Evolutionary conservation across 2,797 vertebrate species (phyloP).

Genomic region (Notamacropus eugenii): DNA sequence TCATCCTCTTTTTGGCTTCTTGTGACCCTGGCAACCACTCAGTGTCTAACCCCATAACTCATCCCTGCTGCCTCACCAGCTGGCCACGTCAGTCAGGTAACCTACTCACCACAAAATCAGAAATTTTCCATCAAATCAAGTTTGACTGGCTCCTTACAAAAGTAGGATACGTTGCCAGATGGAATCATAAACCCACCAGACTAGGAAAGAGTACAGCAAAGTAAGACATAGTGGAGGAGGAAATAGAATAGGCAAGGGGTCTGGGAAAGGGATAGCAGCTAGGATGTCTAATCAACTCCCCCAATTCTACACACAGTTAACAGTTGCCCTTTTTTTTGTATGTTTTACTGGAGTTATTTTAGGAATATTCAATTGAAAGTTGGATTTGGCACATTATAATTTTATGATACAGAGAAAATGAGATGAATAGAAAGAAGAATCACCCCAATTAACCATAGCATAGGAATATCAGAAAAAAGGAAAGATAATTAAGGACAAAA

Average conservation of each 20-base stretch:
- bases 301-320: not conserved
- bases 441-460: not conserved
- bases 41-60: not conserved
- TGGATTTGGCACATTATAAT: conserved; percentile 6
- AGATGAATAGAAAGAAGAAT: conserved; percentile 40
- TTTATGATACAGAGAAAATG: conserved; percentile 26
- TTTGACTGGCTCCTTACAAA: not conserved
- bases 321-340: conserved; percentile 3
- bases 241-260: not conserved
- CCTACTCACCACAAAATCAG: not conserved
- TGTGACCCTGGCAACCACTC: not conserved
- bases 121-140: not conserved
- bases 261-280: not conserved
- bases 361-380: not conserved
- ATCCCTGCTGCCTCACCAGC: not conserved
- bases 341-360: not conserved
- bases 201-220: not conserved
- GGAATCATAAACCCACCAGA: not conserved
- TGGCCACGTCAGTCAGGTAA: not conserved
- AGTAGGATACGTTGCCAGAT: not conserved
- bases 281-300: not conserved
- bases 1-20: not conserved
- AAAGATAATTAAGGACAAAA: not conserved
- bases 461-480: not conserved
- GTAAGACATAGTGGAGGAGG: not conserved